Evolutionary conservation across 2,113 vertebrate species (phyloP).

Genomic region (Pelodiscus sinensis): DNA sequence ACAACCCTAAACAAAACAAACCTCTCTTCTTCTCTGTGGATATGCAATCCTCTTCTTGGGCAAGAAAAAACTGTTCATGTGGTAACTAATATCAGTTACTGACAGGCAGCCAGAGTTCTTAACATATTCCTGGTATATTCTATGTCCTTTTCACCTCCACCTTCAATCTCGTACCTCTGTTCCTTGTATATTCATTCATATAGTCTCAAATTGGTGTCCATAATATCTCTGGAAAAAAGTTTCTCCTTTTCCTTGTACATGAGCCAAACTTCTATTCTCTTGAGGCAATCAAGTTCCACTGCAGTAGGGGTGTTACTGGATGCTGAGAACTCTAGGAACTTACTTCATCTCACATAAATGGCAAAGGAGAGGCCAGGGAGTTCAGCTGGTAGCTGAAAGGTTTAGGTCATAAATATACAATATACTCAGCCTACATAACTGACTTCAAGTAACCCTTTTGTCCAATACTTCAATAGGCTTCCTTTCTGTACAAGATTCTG

Average conservation of each 20-base stretch:
- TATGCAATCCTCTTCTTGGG: not conserved
- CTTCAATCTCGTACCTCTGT: not conserved
- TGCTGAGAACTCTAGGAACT: not conserved
- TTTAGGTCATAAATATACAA: not conserved
- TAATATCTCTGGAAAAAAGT: not conserved
- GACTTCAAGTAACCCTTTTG: not conserved
- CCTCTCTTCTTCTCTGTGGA: too few species aligned
- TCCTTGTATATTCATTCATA: not conserved
- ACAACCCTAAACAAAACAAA: too few species aligned
- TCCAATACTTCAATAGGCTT: not conserved
- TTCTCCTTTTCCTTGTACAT: not conserved
- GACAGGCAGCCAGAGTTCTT: not conserved
- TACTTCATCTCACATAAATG: not conserved
- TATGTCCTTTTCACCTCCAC: not conserved
- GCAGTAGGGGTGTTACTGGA: not conserved
- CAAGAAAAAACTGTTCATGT: too few species aligned
- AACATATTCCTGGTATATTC: not conserved
- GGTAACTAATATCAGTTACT: not conserved
- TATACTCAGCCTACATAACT: not conserved
- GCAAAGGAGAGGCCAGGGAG: not conserved
- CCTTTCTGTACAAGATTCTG: not conserved
- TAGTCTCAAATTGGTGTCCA: not conserved
- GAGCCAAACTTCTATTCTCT: not conserved
- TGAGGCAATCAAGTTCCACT: not conserved
- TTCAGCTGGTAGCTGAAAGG: not conserved